Evolutionary conservation across 37 sponge, comb jelly and placozoan species (phyloP), one percentile per base, ranked within the genome.

Genomic region (Ianthella basta): DNA sequence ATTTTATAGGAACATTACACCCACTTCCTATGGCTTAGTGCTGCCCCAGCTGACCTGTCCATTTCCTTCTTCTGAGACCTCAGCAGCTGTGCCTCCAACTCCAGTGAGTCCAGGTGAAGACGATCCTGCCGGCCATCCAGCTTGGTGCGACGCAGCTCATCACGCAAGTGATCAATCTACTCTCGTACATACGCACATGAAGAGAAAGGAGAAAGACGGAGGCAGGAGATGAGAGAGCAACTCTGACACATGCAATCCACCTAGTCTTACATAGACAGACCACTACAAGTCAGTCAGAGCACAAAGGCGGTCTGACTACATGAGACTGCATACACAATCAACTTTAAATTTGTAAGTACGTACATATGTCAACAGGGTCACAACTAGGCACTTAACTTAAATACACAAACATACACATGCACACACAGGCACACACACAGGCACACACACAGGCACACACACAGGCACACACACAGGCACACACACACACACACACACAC

Each of bases 101-200:
- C 70, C 34, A 89, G 60, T 19, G 67, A 33, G 35, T 84, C 85
- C 20, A 89, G 37, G 21, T 89, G 81, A 40, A 89, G 27, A 16
- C 38, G 74, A 38, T 89, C 85, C 20, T 89, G 80, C 37, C 83
- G 79, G 36, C 24, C 33, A 19, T 80, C 85, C 12, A 65, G 83
- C 30, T 84, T 84, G 38, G 66, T 79, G 19, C 66, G 80, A 25
- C 66, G 36, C 25, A 89, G 60, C 50, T 89, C 89, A 29, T 15
- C 80, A 60, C 84, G 84, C 81, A 89, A 60, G 1, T 84, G 80
- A n/a, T 54, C 72, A 59, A 89, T 89, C 89, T 89, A 56, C 50
- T 44, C 50, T 44, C 8, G n/a, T n/a, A n/a, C n/a, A n/a, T n/a
- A n/a, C n/a, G 29, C 19, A 69, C 34, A 6, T 32, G 30, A 53